Percentiles rank a stretch among this genome's conserved stretches.
Evolutionary conservation across 2,797 vertebrate genomes (phyloP).

Genomic region (Benthosema pterotum): DNA sequence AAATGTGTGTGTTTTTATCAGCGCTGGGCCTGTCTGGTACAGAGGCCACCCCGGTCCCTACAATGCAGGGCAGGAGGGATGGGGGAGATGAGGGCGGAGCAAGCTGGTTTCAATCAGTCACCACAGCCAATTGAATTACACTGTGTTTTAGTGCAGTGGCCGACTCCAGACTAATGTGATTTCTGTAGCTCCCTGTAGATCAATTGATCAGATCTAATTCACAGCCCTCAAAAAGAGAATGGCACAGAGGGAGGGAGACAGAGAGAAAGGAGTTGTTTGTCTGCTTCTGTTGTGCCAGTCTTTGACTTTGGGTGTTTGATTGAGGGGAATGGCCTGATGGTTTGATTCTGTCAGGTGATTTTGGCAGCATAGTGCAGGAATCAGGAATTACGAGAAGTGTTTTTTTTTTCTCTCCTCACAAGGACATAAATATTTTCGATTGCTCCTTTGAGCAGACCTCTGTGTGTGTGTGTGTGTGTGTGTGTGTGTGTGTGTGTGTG

Average conservation of each 20-base stretch:
- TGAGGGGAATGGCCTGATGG: constrained; percentile 64
- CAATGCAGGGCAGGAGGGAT: constrained; percentile 45
- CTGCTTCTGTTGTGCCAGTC: constrained; percentile 49
- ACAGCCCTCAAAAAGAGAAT: constrained; percentile 84
- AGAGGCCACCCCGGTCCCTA: constrained; percentile 82
- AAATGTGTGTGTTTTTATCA: constrained; percentile 97
- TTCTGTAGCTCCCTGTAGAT: constrained; percentile 97
- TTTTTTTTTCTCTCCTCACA: constrained; percentile 8
- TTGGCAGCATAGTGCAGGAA: constrained; percentile 54
- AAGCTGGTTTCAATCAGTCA: constrained; percentile 97
- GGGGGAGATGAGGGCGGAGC: constrained; percentile 72
- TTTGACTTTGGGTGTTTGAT: constrained; percentile 58
- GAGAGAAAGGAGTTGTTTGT: constrained; percentile 24
- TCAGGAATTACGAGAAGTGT: constrained; percentile 61
- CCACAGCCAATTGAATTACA: constrained; percentile 95
- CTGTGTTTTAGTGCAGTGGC: constrained; percentile 97
- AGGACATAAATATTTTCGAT: no score
- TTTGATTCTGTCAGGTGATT: constrained; percentile 70
- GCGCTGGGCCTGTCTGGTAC: constrained; percentile 78
- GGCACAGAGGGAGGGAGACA: constrained; percentile 33
- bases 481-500: constrained; percentile 8
- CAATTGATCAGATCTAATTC: constrained; percentile 99
- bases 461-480: constrained; percentile 9
- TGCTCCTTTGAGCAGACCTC: background rate
- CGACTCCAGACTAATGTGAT: constrained; percentile 99